Base-by-base conservation (phyloP, 1,140 invertebrate genomes). In the Camponotus vicinus region DNA sequence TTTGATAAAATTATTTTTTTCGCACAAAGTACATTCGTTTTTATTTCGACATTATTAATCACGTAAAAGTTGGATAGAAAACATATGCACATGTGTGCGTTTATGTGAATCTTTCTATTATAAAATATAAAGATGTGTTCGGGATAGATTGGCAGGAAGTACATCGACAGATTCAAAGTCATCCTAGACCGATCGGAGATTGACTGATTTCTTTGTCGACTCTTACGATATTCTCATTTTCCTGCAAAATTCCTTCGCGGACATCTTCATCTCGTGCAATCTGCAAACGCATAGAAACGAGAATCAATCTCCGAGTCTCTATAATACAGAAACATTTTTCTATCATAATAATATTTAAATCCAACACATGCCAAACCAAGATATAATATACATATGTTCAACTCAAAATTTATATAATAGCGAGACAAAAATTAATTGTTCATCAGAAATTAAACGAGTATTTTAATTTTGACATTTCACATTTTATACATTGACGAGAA, bases 151-250 rank as follows among this genome's bases (percentile, higher is more conserved):
- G 80, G 87, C 73, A 21, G 57, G 59, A 86, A 79, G 52, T 64
- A 69, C 70, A 66, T 78, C 61, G 87, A 87, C 83, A 85, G 79
- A 90, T 57, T 91, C 85, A 91, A 89, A 91, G 89, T 91, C 90
- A 91, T 91, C 85, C 78, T 63, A 78, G 59, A 91, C 80, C 80
- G 85, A 88, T 70, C 70, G 52, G 52, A 77, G 86, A 83, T 70
- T 88, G 88, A 90, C 85, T 89, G 85, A 90, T 90, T 90, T 85
- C 86, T 85, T 87, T 49, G 78, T 85, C 49, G 63, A 59, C 13
- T 87, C 73, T 42, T 59, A 27, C 32, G 79, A 86, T 85, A 86
- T 89, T 90, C 89, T 89, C 79, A 70, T 80, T 85, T 86, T 71
- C 85, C 21, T 73, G 49, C 15, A 52, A 64, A 40, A 49, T 80